Evolutionary conservation across 1,140 invertebrate species (phyloP).

Genomic region (Drosophila parvula): DNA sequence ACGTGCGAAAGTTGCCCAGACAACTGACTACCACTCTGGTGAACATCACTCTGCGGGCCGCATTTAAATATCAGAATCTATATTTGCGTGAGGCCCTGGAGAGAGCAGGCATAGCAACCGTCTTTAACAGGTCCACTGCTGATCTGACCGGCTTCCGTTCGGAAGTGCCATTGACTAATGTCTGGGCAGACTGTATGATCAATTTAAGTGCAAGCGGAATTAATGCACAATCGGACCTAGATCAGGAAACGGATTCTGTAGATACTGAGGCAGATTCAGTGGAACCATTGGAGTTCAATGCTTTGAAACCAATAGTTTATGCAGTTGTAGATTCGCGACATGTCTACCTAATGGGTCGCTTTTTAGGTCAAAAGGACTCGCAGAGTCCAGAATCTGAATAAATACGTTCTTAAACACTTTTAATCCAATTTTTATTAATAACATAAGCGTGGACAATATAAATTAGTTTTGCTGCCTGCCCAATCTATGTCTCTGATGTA

Average conservation of each 20-base stretch:
- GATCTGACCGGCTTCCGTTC: background rate
- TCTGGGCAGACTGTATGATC: background rate
- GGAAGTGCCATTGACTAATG: background rate
- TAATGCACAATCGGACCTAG: no score
- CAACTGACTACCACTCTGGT: background rate
- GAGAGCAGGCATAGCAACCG: background rate
- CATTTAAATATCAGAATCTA: background rate
- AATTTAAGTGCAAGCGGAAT: background rate
- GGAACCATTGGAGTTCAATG: background rate
- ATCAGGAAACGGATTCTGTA: no score
- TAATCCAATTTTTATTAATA: no score
- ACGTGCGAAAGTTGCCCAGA: conserved; percentile 1
- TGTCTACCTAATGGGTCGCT: conserved; percentile 21
- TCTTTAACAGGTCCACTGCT: background rate
- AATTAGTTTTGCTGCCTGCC: background rate
- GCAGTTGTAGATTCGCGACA: conserved; percentile 9
- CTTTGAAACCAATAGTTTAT: background rate
- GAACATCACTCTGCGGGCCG: background rate
- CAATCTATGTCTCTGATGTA: background rate
- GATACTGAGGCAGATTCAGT: no score
- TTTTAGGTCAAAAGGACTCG: rapidly evolving
- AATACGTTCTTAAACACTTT: no score
- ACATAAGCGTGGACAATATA: background rate
- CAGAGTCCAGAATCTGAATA: background rate
- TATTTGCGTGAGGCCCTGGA: background rate